Conservation (phyloP, 2,797 vertebrate species). For the Knipowitschia caucasica region DNA sequence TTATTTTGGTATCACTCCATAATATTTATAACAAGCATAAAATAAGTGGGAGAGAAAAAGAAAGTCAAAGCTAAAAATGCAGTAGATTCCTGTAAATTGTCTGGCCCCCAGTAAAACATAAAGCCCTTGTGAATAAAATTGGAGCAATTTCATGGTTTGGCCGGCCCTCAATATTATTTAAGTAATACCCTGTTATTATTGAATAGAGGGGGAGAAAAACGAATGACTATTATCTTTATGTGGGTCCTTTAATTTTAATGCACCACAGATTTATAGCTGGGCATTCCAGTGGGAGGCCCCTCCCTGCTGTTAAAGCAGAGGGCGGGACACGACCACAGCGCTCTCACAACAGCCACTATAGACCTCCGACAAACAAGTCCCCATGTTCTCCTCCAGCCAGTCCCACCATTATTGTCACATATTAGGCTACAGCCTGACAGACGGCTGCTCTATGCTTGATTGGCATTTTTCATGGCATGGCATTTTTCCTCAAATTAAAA, state of each 20-base stretch:
- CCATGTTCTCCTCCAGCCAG: conserved; percentile 43
- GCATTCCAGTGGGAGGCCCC: conserved; percentile 80
- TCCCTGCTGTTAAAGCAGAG: conserved; percentile 78
- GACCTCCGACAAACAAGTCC: conserved; percentile 68
- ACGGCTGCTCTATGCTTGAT: conserved; percentile 1
- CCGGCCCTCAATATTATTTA: conserved; percentile 80
- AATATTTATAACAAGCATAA: conserved; percentile 41
- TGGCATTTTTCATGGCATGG: no score
- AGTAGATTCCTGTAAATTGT: conserved; percentile 73
- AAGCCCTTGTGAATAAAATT: conserved; percentile 73
- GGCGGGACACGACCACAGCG: conserved; percentile 67
- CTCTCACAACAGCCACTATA: conserved; percentile 66
- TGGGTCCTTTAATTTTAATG: conserved; percentile 88
- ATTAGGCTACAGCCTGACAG: background rate
- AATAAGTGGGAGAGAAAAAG: conserved; percentile 42
- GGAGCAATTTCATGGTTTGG: conserved; percentile 78
- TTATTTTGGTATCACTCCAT: conserved; percentile 47
- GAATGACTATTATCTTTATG: conserved; percentile 85
- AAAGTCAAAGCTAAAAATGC: conserved; percentile 42
- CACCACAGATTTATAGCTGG: conserved; percentile 84
- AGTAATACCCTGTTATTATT: conserved; percentile 87
- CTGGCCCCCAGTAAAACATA: conserved; percentile 49
- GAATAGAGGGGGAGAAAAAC: conserved; percentile 74
- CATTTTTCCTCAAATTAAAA: no score
- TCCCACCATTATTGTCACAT: conserved; percentile 23